Conservation (phyloP, 2,888 invertebrate species). For the Acleris laterana region DNA sequence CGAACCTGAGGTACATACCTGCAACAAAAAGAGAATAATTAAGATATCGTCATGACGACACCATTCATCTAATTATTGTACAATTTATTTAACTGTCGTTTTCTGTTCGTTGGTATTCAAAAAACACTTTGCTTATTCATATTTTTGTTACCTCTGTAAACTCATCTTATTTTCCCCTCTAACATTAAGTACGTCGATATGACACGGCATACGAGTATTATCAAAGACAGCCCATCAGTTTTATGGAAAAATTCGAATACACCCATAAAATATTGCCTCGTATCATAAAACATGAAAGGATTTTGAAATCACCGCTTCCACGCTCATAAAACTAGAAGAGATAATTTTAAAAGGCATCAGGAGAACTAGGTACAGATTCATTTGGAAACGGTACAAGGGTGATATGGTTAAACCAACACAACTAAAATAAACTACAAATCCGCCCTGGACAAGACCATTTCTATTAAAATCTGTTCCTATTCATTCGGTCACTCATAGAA, state of each 20-base stretch:
- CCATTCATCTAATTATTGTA: too few species aligned
- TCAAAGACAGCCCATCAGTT: constrained; percentile 16
- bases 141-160: constrained; percentile 3
- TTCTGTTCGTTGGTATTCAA: not conserved
- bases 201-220: not conserved
- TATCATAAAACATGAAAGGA: not conserved
- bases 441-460: too few species aligned
- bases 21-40: constrained; percentile 14
- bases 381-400: too few species aligned
- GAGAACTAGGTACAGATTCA: not conserved
- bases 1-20: constrained; percentile 9
- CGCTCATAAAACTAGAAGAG: too few species aligned
- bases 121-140: not conserved
- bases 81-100: too few species aligned
- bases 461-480: too few species aligned
- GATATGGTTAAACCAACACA: too few species aligned
- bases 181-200: constrained; percentile 4
- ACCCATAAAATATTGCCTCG: constrained; percentile 9
- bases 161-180: constrained; percentile 6
- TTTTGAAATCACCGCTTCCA: not conserved
- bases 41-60: not conserved
- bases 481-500: too few species aligned
- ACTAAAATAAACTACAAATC: too few species aligned
- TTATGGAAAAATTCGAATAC: constrained; percentile 11
- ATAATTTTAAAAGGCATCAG: not conserved